Percentiles rank a stretch among this genome's conserved stretches.
These are phyloP conservation scores for Drosophila leontia DNA, from an alignment of 1,140 invertebrate genomes.

Conservation along the genomic window DNA sequence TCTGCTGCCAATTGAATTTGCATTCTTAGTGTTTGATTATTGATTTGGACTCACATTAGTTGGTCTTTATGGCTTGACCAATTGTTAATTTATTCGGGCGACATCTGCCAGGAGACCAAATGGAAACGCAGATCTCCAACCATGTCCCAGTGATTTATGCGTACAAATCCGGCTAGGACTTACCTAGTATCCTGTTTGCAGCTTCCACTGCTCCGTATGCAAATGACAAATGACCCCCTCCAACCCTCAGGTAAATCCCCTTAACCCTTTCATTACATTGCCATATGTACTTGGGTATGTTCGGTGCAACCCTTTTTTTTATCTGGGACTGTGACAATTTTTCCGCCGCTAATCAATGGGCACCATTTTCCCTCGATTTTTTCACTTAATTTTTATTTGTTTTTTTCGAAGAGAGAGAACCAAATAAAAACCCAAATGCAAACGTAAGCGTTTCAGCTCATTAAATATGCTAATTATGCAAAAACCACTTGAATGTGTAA, in stretches of 20 bases:
- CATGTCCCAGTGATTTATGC: conserved; percentile 62
- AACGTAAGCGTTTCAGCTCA: conserved; percentile 51
- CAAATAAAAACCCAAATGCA: conserved; percentile 39
- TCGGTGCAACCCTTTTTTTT: conserved; percentile 31
- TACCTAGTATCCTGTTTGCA: conserved; percentile 49
- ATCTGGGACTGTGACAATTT: conserved; percentile 36
- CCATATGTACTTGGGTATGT: background rate
- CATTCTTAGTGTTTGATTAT: conserved; percentile 8
- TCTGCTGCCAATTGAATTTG: background rate
- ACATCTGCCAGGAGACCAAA: conserved; percentile 48
- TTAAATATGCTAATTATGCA: conserved; percentile 77
- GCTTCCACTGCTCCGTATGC: conserved; percentile 54
- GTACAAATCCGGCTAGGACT: conserved; percentile 14
- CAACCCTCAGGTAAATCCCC: conserved; percentile 36
- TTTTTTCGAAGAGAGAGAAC: conserved; percentile 51
- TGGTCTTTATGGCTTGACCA: conserved; percentile 48
- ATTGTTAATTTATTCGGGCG: conserved; percentile 53
- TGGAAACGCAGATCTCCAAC: conserved; percentile 44
- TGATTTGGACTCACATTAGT: conserved; percentile 44
- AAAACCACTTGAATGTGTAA: conserved; percentile 81
- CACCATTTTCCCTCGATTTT: conserved; percentile 66
- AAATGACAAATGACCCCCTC: conserved; percentile 68
- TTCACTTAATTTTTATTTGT: conserved; percentile 82
- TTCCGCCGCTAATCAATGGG: conserved; percentile 62
- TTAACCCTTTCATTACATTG: conserved; percentile 52